Percentiles rank a stretch among this genome's conserved stretches.
Conservation (phyloP, 1,140 invertebrate species). For the Brachionus asplanchnoidis region DNA sequence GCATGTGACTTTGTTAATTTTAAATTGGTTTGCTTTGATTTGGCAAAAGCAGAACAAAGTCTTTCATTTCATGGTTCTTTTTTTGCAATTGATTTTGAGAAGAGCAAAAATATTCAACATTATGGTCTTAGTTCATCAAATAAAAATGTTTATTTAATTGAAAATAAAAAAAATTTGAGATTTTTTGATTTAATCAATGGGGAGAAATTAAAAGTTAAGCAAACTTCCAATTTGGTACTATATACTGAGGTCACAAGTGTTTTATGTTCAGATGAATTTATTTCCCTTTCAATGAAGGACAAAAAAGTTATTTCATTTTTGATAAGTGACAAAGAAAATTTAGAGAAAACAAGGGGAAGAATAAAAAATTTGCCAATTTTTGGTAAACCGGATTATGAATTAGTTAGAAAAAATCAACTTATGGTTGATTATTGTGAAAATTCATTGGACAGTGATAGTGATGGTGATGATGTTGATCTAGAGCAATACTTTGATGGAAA, state of each 20-base stretch:
- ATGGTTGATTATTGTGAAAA: not conserved
- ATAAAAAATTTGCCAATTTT: not conserved
- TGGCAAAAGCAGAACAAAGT: not conserved
- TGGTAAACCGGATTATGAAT: not conserved
- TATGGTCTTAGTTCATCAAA: not conserved
- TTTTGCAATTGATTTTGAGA: not conserved
- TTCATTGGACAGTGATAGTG: not conserved
- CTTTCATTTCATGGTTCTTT: not conserved
- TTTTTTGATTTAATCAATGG: not conserved
- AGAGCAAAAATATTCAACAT: not conserved
- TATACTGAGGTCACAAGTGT: not conserved
- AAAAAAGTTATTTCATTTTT: constrained; percentile 11
- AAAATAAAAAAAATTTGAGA: not conserved
- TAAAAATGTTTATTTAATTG: not conserved
- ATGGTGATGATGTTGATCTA: not conserved
- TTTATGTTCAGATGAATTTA: not conserved
- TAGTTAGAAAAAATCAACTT: not conserved
- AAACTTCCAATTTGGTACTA: not conserved
- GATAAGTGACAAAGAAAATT: not conserved
- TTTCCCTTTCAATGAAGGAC: not conserved
- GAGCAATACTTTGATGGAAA: not conserved
- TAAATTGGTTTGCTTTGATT: constrained; percentile 6
- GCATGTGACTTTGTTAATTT: not conserved
- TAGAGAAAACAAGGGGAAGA: not conserved
- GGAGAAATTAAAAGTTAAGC: not conserved